Evolutionary conservation across 1,140 invertebrate species (phyloP).

Genomic region (Eriosoma lanigerum): DNA sequence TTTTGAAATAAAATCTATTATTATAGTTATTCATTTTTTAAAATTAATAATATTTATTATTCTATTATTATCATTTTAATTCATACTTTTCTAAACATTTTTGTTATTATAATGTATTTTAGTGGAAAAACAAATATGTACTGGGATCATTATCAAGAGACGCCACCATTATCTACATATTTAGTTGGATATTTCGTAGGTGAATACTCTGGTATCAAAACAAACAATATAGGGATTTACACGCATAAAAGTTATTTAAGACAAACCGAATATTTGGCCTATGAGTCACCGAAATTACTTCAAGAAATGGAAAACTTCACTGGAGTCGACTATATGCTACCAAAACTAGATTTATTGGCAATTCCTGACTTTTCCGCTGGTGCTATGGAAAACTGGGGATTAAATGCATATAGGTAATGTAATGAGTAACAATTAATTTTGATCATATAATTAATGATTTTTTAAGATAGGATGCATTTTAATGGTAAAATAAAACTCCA

Average conservation of each 20-base stretch:
- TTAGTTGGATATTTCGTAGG: constrained; percentile 72
- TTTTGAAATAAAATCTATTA: too few relatives aligned
- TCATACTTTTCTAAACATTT: too few relatives aligned
- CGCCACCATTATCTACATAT: constrained; percentile 77
- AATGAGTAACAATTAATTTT: too few relatives aligned
- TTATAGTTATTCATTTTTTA: too few relatives aligned
- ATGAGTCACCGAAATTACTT: constrained; percentile 58
- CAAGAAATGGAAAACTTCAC: constrained; percentile 54
- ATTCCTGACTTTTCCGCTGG: constrained; percentile 77
- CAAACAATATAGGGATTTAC: neutral
- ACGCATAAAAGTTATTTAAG: constrained; percentile 56
- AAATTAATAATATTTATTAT: too few relatives aligned
- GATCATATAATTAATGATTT: too few relatives aligned
- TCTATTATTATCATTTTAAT: too few relatives aligned
- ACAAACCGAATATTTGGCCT: constrained; percentile 57
- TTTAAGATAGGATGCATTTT: too few relatives aligned
- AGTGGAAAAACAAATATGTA: neutral
- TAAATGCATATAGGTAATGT: constrained; percentile 64
- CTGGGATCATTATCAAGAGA: constrained; percentile 35
- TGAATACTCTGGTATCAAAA: constrained; percentile 61
- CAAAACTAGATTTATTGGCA: constrained; percentile 67
- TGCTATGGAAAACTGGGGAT: constrained; percentile 84
- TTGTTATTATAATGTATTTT: too few relatives aligned
- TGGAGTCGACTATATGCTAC: constrained; percentile 54
- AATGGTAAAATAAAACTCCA: too few relatives aligned